Base-by-base conservation (phyloP, 2,797 vertebrate genomes). In the Macroramphosus scolopax region DNA sequence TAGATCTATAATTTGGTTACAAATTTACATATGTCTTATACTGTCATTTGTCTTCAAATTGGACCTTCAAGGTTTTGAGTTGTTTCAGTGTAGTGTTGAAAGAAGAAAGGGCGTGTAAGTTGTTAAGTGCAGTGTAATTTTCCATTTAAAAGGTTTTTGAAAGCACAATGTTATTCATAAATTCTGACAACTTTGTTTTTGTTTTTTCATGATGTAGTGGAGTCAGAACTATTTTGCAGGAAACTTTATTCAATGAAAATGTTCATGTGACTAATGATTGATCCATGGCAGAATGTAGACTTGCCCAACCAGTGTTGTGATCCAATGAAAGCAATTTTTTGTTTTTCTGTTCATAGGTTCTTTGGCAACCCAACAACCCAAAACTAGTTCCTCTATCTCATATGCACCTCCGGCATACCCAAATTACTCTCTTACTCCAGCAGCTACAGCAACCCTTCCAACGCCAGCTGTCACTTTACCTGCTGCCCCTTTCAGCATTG, bases 401-500 rank as follows among this genome's bases (percentile, higher is more conserved):
- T 46, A 78, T 18, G 51, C 42, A 8, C 58, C 74, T 24, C 16
- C 47, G 15, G 5, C 65, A 4, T 89, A 91, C 40, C 15, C 76
- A 5, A 68, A 75, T 54, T 22, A 82, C 0, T 8, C 52, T 8
- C 44, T 77, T 37, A 18, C 60, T 17, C 35, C 67, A 45, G 17
- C 73, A 29, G 48, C 69, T 38, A 48, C 58, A 30, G 44, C 61
- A 22, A 54, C 56, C 32, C 39, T 85, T 82, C 18, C 28, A 37
- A 3, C 50, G 62, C 47, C 17, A 31, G 1, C 51, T 80, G 16
- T 64, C 10, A 62, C 36, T 7, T 63, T 3, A 29, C 17, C 68
- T 2, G 6, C 76, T 5, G 26, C 84, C 14, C 34, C 79, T 0
- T 90, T 92, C 52, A 77, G 88, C 29, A 78, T 89, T 15, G 68